Evolutionary conservation across 2,113 vertebrate genomes (phyloP).

Genomic region (Mohoua ochrocephala): DNA sequence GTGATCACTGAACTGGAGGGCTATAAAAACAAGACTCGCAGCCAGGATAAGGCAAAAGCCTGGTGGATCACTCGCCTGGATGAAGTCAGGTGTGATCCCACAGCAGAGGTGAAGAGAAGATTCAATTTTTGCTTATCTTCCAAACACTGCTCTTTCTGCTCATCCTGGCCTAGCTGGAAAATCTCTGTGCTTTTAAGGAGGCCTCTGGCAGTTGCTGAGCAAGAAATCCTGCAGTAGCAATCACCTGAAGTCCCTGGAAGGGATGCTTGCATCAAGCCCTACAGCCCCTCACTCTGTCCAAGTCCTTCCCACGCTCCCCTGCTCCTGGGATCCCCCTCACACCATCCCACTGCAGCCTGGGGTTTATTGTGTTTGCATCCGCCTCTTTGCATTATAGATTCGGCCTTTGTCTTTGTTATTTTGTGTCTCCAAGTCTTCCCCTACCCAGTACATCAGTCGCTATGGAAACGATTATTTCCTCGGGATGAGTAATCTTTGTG

Average conservation of each 20-base stretch:
- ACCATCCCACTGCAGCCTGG: background rate
- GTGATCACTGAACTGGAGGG: background rate
- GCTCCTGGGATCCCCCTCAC: background rate
- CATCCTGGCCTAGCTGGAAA: background rate
- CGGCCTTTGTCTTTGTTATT: conserved; percentile 44
- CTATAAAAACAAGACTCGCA: background rate
- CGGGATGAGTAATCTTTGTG: conserved; percentile 4
- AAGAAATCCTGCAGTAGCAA: background rate
- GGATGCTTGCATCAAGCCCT: background rate
- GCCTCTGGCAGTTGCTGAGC: background rate
- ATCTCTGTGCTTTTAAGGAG: background rate
- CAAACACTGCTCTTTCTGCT: background rate
- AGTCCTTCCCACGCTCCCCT: background rate
- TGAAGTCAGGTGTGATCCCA: background rate
- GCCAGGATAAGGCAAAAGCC: background rate
- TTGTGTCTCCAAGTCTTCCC: background rate
- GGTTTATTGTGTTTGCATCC: background rate
- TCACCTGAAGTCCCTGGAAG: background rate
- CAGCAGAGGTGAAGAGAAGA: background rate
- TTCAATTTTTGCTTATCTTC: background rate
- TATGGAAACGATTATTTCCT: conserved; percentile 54
- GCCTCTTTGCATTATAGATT: background rate
- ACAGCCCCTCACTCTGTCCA: background rate
- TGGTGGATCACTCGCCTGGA: background rate
- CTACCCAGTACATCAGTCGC: conserved; percentile 21